A percentile compares a stretch with the other conserved stretches of the same genome.
Evolutionary conservation across 2,113 vertebrate genomes (phyloP).

Genomic region (Romanogobio albipinnatus): DNA sequence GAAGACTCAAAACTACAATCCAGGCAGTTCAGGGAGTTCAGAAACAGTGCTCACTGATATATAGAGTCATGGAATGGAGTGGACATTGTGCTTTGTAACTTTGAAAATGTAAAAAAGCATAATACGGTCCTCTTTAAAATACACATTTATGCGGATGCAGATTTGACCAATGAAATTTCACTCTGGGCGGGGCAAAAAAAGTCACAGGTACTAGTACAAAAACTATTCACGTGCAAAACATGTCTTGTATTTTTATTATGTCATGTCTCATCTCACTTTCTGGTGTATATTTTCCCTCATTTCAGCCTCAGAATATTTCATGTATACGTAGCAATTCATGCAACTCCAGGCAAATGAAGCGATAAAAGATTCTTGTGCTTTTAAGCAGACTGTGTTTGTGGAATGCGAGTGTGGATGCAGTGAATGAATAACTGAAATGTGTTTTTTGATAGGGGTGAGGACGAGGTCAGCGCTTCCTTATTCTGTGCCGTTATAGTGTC

Average conservation of each 20-base stretch:
- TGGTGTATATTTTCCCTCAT: neutral
- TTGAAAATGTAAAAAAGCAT: no score
- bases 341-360: slow-evolving; percentile 12
- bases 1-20: no score
- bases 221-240: neutral
- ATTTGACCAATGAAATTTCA: neutral
- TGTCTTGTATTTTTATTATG: neutral
- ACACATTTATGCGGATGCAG: neutral
- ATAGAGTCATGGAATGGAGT: no score
- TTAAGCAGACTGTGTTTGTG: neutral
- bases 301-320: neutral
- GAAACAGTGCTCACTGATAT: no score
- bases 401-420: slow-evolving; percentile 2
- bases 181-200: neutral
- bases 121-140: neutral
- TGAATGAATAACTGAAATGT: slow-evolving; percentile 38
- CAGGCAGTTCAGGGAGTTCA: no score
- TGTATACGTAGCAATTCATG: neutral
- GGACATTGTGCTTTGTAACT: no score
- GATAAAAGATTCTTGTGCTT: neutral
- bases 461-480: slow-evolving; percentile 17
- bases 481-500: slow-evolving; percentile 25
- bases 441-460: slow-evolving; percentile 38
- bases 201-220: neutral
- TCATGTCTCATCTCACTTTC: neutral